These are phyloP conservation scores for Strix uralensis DNA, from an alignment of 2,113 vertebrate species.

Conservation along the genomic window DNA sequence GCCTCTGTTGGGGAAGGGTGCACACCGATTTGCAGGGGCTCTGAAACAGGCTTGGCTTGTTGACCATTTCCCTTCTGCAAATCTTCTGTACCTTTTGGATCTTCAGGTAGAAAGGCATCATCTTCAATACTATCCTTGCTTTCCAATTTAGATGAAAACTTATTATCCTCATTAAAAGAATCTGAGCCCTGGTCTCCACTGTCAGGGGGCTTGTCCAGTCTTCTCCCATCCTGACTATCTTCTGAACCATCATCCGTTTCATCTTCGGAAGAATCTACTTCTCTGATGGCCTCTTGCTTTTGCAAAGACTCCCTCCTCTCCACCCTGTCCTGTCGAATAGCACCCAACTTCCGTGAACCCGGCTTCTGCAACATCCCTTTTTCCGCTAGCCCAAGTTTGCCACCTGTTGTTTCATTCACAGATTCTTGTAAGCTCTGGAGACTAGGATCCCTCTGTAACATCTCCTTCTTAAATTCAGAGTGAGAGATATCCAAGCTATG, in stretches of 20 bases:
- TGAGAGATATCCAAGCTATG: conserved; percentile 91
- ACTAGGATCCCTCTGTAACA: conserved; percentile 85
- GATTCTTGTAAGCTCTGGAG: conserved; percentile 88
- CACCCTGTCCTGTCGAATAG: conserved; percentile 91
- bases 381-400: conserved; percentile 79
- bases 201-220: conserved; percentile 43
- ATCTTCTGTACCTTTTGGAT: conserved; percentile 62
- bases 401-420: conserved; percentile 69
- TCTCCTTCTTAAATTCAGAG: conserved; percentile 93
- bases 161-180: conserved; percentile 60
- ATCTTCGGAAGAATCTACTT: conserved; percentile 95
- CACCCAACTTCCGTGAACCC: conserved; percentile 83
- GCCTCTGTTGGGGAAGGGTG: not conserved
- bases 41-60: conserved; percentile 22
- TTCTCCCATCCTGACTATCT: conserved; percentile 84
- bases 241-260: conserved; percentile 91
- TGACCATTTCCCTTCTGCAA: conserved; percentile 49
- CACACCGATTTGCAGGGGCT: not conserved
- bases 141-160: conserved; percentile 61
- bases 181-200: conserved; percentile 51
- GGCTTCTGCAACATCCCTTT: conserved; percentile 86
- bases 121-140: conserved; percentile 70
- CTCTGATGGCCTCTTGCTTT: conserved; percentile 95
- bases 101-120: conserved; percentile 71
- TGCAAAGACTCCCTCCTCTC: conserved; percentile 93